Evolutionary conservation across 2,113 vertebrate species (phyloP).

Genomic region (Murina feae): DNA sequence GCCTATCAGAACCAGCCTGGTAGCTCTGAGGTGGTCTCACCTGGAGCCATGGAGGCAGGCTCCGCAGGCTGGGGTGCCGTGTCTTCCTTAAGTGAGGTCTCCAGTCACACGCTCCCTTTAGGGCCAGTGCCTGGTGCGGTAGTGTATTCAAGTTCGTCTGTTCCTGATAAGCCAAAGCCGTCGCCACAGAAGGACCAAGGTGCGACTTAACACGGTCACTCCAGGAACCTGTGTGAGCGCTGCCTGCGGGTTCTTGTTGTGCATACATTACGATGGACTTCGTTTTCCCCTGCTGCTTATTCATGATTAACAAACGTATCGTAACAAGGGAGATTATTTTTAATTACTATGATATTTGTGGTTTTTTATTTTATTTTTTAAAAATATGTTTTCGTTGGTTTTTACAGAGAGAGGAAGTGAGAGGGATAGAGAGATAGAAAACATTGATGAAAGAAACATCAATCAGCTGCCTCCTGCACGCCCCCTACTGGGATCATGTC

Average conservation of each 20-base stretch:
- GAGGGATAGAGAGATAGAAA: too few relatives aligned
- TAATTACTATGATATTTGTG: background rate
- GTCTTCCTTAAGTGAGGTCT: slow-evolving; percentile 85
- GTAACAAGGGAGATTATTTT: background rate
- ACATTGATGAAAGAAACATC: too few relatives aligned
- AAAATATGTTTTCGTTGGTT: too few relatives aligned
- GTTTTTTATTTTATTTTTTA: slow-evolving; percentile 4
- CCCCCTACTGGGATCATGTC: too few relatives aligned
- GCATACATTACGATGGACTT: background rate
- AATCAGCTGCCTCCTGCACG: too few relatives aligned
- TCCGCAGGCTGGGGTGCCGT: slow-evolving; percentile 88
- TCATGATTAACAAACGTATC: background rate
- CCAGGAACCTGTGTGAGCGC: background rate
- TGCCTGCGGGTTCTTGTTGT: background rate
- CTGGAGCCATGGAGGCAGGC: slow-evolving; percentile 92
- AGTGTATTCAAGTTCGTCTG: slow-evolving; percentile 86
- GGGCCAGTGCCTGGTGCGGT: slow-evolving; percentile 90
- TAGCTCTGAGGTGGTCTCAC: slow-evolving; percentile 84
- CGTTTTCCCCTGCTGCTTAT: background rate
- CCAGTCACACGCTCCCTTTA: slow-evolving; percentile 86
- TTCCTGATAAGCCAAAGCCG: slow-evolving; percentile 86
- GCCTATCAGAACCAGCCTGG: slow-evolving; percentile 88
- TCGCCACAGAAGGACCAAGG: slow-evolving; percentile 88
- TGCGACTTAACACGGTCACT: slow-evolving; percentile 56
- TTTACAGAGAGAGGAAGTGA: too few relatives aligned